Evolutionary conservation across 2,888 invertebrate genomes (phyloP).

Genomic region (Drosophila kanekoi): DNA sequence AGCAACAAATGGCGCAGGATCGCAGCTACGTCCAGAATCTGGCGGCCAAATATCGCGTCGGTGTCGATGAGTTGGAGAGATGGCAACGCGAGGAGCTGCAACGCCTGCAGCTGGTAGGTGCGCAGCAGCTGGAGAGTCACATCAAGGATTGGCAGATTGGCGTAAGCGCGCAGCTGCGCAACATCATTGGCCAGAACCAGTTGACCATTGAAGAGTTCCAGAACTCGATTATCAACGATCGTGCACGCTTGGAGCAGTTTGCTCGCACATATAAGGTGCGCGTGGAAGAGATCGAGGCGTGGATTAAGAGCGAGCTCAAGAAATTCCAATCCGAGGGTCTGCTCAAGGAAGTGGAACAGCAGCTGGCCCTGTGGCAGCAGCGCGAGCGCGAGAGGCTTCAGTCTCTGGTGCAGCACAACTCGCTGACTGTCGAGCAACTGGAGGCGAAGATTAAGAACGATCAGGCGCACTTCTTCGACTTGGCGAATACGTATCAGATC

Average conservation of each 20-base stretch:
- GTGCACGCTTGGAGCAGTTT: constrained; percentile 75
- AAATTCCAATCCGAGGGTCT: constrained; percentile 82
- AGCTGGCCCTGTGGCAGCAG: constrained; percentile 82
- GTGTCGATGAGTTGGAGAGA: constrained; percentile 82
- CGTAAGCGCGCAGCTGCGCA: constrained; percentile 76
- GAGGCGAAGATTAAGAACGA: constrained; percentile 81
- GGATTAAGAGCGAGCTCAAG: constrained; percentile 81
- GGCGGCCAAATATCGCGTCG: constrained; percentile 82
- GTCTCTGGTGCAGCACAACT: constrained; percentile 76
- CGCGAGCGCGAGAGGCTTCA: constrained; percentile 82
- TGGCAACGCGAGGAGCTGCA: constrained; percentile 83
- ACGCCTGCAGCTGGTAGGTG: constrained; percentile 76
- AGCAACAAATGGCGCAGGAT: constrained; percentile 79
- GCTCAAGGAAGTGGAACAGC: constrained; percentile 80
- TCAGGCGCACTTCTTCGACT: constrained; percentile 75
- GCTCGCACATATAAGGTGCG: constrained; percentile 82
- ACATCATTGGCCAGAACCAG: constrained; percentile 80
- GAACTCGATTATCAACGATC: constrained; percentile 80
- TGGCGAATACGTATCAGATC: constrained; percentile 82
- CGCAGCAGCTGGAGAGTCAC: constrained; percentile 73
- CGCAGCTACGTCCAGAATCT: constrained; percentile 77
- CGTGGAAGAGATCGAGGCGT: constrained; percentile 83
- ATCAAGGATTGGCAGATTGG: constrained; percentile 82
- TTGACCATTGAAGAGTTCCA: constrained; percentile 83
- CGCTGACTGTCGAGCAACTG: constrained; percentile 81